Percentiles rank a stretch among this genome's conserved stretches.
Evolutionary conservation across 2,113 vertebrate species (phyloP).

Genomic region (Pachypanchax playfairii): DNA sequence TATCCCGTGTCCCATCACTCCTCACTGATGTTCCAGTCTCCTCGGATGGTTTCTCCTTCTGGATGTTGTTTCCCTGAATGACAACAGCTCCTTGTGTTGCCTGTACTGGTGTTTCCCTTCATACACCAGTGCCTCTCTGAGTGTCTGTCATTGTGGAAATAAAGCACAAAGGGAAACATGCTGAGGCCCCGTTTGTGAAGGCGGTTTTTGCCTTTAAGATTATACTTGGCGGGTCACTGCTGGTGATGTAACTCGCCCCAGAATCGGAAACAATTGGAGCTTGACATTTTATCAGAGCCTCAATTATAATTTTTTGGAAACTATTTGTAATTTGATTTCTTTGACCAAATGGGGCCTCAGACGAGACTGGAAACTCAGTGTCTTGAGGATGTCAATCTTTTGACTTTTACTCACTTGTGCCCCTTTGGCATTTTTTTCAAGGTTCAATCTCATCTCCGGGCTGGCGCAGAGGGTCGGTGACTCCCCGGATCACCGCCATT

Average conservation of each 20-base stretch:
- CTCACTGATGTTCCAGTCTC: conserved; percentile 23
- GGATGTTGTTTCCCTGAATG: conserved; percentile 39
- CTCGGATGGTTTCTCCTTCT: conserved; percentile 39
- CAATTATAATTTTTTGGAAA: conserved; percentile 24
- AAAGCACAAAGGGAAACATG: conserved; percentile 39
- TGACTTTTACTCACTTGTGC: conserved; percentile 43
- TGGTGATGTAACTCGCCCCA: conserved; percentile 33
- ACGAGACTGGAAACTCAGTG: conserved; percentile 40
- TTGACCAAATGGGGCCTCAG: conserved; percentile 54
- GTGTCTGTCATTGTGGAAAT: conserved; percentile 53
- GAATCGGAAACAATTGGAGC: conserved; percentile 13
- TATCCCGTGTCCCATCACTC: conserved; percentile 14
- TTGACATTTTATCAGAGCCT: conserved; percentile 16
- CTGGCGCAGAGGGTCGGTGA: conserved; percentile 90
- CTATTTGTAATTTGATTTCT: conserved; percentile 16
- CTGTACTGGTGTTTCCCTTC: conserved; percentile 39
- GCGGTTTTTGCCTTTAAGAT: conserved; percentile 26
- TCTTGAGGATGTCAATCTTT: neutral
- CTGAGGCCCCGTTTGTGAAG: conserved; percentile 60
- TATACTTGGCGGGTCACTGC: conserved; percentile 29
- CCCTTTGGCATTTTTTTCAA: conserved; percentile 58
- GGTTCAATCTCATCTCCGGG: conserved; percentile 83
- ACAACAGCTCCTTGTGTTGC: conserved; percentile 41
- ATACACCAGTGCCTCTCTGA: conserved; percentile 28
- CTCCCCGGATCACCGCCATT: conserved; percentile 86